A percentile compares a stretch with the other conserved stretches of the same genome.
phyloP scores from a whole-genome alignment of 35 echinoderm and acorn worm genomes.

The Apostichopus parvimensis region DNA sequence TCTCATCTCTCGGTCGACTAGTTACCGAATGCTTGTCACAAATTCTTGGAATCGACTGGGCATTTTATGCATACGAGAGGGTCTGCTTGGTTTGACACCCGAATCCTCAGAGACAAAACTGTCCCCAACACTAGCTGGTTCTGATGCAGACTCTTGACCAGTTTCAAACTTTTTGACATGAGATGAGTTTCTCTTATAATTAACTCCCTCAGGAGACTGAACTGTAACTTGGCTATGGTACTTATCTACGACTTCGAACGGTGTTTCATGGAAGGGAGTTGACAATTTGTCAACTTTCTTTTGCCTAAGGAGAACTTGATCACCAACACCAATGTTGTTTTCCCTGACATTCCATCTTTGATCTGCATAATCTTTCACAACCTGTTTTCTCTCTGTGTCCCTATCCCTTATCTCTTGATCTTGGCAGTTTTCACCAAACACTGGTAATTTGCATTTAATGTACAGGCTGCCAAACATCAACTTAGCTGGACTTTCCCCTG shows the following conservation, averaged over 20 bases:
- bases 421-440: background rate
- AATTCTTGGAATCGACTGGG: background rate
- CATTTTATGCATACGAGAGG: background rate
- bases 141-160: background rate
- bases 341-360: background rate
- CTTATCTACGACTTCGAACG: slow-evolving; percentile 11
- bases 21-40: background rate
- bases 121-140: background rate
- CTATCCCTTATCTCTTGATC: background rate
- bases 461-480: slow-evolving; percentile 20
- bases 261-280: background rate
- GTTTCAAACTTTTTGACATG: background rate
- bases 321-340: background rate
- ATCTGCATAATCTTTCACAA: slow-evolving; percentile 15
- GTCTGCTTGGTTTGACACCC: background rate
- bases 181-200: slow-evolving; percentile 1
- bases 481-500: background rate
- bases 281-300: slow-evolving; percentile 14
- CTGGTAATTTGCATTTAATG: slow-evolving; percentile 19
- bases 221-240: slow-evolving; percentile 1
- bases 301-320: slow-evolving; percentile 15
- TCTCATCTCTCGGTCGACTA: background rate
- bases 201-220: background rate
- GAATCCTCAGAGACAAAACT: background rate
- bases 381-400: slow-evolving; percentile 22